Evolutionary conservation across 2,888 invertebrate genomes (phyloP).

Genomic region (Lasioglossum lativentre): DNA sequence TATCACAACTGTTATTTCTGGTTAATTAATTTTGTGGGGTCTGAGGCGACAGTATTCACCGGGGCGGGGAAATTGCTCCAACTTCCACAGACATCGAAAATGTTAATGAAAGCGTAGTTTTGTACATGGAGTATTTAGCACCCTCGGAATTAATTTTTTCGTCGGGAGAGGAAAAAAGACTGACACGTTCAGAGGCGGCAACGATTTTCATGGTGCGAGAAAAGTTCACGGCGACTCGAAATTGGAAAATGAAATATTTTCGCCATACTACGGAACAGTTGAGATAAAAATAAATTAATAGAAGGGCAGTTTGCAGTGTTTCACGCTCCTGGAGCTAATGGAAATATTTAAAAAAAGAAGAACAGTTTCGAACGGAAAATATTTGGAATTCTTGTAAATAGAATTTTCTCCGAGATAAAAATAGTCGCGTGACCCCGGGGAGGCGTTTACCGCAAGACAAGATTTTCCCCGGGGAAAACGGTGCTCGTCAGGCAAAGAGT

Average conservation of each 20-base stretch:
- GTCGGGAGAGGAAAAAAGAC: background rate
- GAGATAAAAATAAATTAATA: background rate
- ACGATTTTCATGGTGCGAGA: background rate
- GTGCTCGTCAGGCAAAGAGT: slow-evolving; percentile 22
- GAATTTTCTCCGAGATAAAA: background rate
- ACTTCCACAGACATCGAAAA: background rate
- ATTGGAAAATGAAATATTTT: background rate
- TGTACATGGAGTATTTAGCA: background rate
- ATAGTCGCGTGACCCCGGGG: background rate
- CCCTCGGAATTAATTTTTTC: background rate
- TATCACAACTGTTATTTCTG: background rate
- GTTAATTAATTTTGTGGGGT: background rate
- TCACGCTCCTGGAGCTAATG: background rate
- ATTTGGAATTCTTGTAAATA: background rate
- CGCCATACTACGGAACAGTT: background rate
- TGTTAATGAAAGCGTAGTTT: background rate
- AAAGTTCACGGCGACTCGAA: background rate
- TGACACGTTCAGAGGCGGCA: background rate
- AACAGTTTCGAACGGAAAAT: background rate
- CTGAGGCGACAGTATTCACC: background rate
- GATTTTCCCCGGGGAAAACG: background rate
- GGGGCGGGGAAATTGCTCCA: background rate
- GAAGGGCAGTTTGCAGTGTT: background rate
- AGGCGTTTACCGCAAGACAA: background rate
- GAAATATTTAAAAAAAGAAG: background rate